Evolutionary conservation across 2,888 invertebrate genomes (phyloP), one percentile per base, ranked within the genome.

Genomic region (Acrobeloides nanus): DNA sequence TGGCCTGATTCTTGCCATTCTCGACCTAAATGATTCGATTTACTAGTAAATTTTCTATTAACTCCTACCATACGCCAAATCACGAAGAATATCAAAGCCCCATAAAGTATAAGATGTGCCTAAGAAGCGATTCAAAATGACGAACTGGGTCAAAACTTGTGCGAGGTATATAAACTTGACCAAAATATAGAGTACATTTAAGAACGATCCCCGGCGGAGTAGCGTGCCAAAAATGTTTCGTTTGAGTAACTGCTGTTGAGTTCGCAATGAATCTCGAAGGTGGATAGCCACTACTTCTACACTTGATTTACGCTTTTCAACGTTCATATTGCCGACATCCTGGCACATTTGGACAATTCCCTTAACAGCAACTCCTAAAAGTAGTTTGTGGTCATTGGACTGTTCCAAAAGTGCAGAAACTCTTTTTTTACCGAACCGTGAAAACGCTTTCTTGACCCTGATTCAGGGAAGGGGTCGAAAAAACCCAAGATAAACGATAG

Each of bases 221-320:
- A 73, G 62, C 32, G 56, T 57, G n/a, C 59, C 49, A 20, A 69
- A 38, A 6, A 56, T 68, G 26, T 51, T 44, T n/a, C 45, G 46
- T 10, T 35, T 46, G 24, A 75, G 57, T 52, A 77, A 75, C 56
- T 76, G 75, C 12, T 74, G 66, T 48, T 76, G 76, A 45, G 76
- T 75, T 55, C 74, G 68, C 41, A 78, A 67, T 62, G 76, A 75
- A 41, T 78, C 72, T 60, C 75, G 75, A 69, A 78, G 75, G 62
- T 78, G 77, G 25, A 75, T 72, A 8, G 76, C 76, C 26, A 78
- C 75, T 53, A 76, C 75, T 45, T 75, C 71, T 21, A 76, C 74
- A 23, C 75, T 75, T 37, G 73, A 65, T 45, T 75, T 74, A 17
- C 76, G 53, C 41, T 73, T 73, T 10, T 54, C 50, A 23, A 51